Evolutionary conservation across 2,888 invertebrate species (phyloP).

Genomic region (Pimpla rufipes): DNA sequence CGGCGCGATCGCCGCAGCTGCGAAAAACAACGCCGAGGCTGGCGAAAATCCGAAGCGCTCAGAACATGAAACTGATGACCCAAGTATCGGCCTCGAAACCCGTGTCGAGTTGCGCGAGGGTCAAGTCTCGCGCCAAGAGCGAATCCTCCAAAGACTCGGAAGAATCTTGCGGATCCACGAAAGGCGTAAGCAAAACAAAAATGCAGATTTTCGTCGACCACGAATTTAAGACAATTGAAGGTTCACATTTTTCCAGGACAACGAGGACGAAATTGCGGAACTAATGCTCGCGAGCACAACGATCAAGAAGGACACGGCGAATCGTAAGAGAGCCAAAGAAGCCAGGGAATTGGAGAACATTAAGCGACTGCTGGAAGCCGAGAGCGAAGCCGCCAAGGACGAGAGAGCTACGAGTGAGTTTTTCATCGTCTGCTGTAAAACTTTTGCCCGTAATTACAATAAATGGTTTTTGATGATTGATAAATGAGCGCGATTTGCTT

Average conservation of each 20-base stretch:
- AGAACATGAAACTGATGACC: slow-evolving; percentile 83
- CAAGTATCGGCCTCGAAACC: slow-evolving; percentile 80
- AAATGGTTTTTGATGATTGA: too few relatives aligned
- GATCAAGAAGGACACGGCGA: slow-evolving; percentile 83
- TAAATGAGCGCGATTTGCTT: too few relatives aligned
- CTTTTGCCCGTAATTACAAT: slow-evolving; percentile 12
- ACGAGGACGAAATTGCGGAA: slow-evolving; percentile 87
- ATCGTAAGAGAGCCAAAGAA: slow-evolving; percentile 86
- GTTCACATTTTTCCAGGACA: slow-evolving; percentile 83
- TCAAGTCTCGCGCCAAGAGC: slow-evolving; percentile 77
- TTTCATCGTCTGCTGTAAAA: slow-evolving; percentile 15
- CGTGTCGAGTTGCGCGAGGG: slow-evolving; percentile 73
- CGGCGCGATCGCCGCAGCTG: slow-evolving; percentile 75
- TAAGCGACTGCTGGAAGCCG: slow-evolving; percentile 86
- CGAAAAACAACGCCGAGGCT: slow-evolving; percentile 82
- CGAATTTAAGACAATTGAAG: background rate
- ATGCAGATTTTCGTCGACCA: background rate
- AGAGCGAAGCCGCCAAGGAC: slow-evolving; percentile 85
- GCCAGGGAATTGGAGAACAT: slow-evolving; percentile 86
- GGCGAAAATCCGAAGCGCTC: slow-evolving; percentile 83
- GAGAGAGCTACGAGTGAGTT: slow-evolving; percentile 86
- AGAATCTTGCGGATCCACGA: slow-evolving; percentile 70
- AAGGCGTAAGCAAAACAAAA: slow-evolving; percentile 73
- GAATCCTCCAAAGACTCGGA: slow-evolving; percentile 72
- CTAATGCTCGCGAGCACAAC: slow-evolving; percentile 87